These are phyloP conservation scores for Odontothrips loti DNA, from an alignment of 2,888 invertebrate genomes.

Conservation along the genomic window DNA sequence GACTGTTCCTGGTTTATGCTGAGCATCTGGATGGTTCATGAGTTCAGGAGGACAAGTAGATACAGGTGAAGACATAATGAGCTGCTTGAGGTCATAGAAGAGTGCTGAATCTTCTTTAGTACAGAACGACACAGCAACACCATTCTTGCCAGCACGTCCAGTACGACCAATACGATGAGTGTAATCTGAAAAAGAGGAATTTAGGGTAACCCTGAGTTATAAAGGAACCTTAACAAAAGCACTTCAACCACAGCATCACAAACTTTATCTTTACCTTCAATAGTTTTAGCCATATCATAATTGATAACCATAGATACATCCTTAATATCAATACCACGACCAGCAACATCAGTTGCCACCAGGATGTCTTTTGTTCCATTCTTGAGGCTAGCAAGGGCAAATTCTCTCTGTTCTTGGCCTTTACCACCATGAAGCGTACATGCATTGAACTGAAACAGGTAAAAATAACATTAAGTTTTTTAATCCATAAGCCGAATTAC, in stretches of 20 bases:
- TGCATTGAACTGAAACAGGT: constrained; percentile 69
- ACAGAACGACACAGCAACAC: constrained; percentile 91
- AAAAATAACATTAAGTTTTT: constrained; percentile 32
- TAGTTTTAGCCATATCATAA: constrained; percentile 99
- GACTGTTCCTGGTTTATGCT: constrained; percentile 93
- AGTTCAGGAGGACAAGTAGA: constrained; percentile 94
- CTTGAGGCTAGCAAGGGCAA: constrained; percentile 93
- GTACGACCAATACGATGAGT: constrained; percentile 98
- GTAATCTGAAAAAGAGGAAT: constrained; percentile 60
- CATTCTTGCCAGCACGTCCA: constrained; percentile 97
- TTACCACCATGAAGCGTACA: constrained; percentile 99
- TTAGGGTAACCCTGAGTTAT: too few relatives aligned
- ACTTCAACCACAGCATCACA: too few relatives aligned
- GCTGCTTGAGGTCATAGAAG: constrained; percentile 96
- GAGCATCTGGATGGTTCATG: constrained; percentile 97
- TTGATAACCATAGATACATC: constrained; percentile 99
- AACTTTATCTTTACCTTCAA: constrained; percentile 63
- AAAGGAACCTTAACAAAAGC: too few relatives aligned
- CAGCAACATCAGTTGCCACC: constrained; percentile 99
- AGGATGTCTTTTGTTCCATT: constrained; percentile 94
- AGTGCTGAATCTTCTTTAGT: constrained; percentile 94
- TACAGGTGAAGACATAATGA: constrained; percentile 80
- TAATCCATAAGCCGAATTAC: not conserved
- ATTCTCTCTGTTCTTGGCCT: constrained; percentile 99
- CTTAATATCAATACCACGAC: constrained; percentile 99